A percentile compares a stretch with the other conserved stretches of the same genome.
Conservation (phyloP, 2,888 invertebrate genomes). For the Neria commutata region DNA sequence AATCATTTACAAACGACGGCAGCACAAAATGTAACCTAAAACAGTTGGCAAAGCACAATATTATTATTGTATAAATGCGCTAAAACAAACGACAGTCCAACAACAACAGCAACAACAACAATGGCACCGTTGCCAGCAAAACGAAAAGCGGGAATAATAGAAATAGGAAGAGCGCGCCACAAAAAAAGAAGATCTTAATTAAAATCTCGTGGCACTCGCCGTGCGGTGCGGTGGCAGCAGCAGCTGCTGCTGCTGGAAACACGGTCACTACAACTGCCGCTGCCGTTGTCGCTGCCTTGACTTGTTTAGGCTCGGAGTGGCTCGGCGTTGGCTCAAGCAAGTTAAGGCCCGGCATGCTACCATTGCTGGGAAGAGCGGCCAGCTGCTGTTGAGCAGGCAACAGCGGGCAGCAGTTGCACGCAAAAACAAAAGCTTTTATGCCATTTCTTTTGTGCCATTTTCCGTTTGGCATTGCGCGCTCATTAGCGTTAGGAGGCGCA, state of each 20-base stretch:
- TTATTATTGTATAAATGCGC: conserved; percentile 3
- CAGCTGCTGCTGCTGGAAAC: no score
- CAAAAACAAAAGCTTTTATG: conserved; percentile 7
- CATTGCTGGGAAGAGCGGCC: no score
- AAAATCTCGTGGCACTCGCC: conserved; percentile 24
- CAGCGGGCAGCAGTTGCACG: not conserved
- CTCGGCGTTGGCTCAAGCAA: no score
- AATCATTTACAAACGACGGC: not conserved
- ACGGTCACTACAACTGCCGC: no score
- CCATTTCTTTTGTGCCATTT: no score
- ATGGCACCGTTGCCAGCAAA: no score
- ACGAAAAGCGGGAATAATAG: not conserved
- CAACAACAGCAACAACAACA: conserved; percentile 14
- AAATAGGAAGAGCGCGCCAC: no score
- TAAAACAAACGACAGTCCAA: conserved; percentile 22
- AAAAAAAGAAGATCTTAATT: conserved; percentile 23
- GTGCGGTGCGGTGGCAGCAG: conserved; percentile 18
- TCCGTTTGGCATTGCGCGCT: conserved; percentile 23
- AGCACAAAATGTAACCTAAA: conserved; percentile 7
- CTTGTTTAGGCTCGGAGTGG: no score
- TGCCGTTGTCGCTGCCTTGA: no score
- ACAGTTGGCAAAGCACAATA: conserved; percentile 1
- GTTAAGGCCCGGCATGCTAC: no score
- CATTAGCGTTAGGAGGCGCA: conserved; percentile 13
- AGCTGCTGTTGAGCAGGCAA: not conserved